A percentile compares a stretch with the other conserved stretches of the same genome.
These are phyloP conservation scores for Candidula unifasciata DNA, from an alignment of 2,888 invertebrate genomes.

Conservation along the genomic window DNA sequence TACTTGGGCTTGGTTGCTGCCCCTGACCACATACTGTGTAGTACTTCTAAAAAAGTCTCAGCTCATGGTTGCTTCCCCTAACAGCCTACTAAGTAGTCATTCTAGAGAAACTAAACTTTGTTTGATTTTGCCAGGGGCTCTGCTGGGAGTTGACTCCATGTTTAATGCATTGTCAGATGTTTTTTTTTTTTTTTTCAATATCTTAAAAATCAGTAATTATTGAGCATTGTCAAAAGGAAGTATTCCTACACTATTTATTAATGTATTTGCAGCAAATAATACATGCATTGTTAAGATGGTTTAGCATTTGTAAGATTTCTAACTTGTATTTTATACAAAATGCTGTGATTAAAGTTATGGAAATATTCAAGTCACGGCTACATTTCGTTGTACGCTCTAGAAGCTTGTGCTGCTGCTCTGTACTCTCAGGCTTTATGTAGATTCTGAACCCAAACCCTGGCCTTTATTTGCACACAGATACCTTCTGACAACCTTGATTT, in stretches of 20 bases:
- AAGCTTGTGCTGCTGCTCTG: slow-evolving; percentile 37
- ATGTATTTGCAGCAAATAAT: neutral
- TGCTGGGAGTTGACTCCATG: neutral
- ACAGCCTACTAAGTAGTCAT: neutral
- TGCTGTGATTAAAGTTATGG: neutral
- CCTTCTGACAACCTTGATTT: neutral
- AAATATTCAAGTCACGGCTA: slow-evolving; percentile 30
- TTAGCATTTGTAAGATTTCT: neutral
- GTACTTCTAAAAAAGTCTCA: neutral
- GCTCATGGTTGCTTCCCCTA: neutral
- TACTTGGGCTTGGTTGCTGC: neutral
- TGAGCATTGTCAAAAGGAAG: neutral
- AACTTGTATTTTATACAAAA: neutral
- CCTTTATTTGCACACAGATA: slow-evolving; percentile 7
- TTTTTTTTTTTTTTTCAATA: too few relatives aligned
- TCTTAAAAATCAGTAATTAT: too few relatives aligned
- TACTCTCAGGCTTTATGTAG: slow-evolving; percentile 30
- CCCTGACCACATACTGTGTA: neutral
- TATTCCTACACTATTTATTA: neutral
- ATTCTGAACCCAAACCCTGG: neutral
- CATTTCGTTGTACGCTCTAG: neutral
- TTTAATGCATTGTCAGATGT: neutral
- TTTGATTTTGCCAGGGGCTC: neutral
- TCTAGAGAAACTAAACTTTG: slow-evolving; percentile 3
- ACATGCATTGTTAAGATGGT: slow-evolving; percentile 4